A percentile compares a stretch with the other conserved stretches of the same genome.
Evolutionary conservation across 2,888 invertebrate genomes (phyloP).

Genomic region (Lasioglossum oenotherae): DNA sequence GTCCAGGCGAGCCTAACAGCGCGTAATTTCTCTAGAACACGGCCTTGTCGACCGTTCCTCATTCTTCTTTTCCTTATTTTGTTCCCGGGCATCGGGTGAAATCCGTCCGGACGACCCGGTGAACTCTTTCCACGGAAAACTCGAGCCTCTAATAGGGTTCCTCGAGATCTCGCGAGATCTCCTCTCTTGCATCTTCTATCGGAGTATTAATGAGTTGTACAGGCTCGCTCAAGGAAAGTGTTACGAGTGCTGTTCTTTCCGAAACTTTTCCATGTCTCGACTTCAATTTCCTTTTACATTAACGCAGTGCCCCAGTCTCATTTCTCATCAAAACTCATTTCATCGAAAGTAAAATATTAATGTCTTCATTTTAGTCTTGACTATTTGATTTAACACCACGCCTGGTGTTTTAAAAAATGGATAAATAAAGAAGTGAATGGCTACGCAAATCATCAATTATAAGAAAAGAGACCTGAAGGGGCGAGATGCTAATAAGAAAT

Average conservation of each 20-base stretch:
- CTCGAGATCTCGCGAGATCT: background rate
- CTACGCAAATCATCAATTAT: no score
- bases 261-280: background rate
- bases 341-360: background rate
- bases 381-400: no score
- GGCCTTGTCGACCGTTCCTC: conserved; percentile 74
- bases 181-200: background rate
- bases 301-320: background rate
- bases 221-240: background rate
- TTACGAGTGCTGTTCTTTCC: background rate
- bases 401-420: no score
- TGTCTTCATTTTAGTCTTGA: background rate
- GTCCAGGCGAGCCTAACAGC: conserved; percentile 17
- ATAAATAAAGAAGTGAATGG: no score
- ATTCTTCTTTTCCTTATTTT: conserved; percentile 38
- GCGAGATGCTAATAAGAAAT: background rate
- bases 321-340: background rate
- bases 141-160: conserved; percentile 7
- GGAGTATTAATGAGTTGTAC: conserved; percentile 32
- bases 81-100: conserved; percentile 66
- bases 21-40: conserved; percentile 71
- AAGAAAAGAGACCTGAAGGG: background rate
- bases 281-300: background rate
- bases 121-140: conserved; percentile 76
- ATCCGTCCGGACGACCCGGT: conserved; percentile 73